Base-by-base conservation (phyloP, 2,113 vertebrate genomes). In the Callipepla californica region DNA sequence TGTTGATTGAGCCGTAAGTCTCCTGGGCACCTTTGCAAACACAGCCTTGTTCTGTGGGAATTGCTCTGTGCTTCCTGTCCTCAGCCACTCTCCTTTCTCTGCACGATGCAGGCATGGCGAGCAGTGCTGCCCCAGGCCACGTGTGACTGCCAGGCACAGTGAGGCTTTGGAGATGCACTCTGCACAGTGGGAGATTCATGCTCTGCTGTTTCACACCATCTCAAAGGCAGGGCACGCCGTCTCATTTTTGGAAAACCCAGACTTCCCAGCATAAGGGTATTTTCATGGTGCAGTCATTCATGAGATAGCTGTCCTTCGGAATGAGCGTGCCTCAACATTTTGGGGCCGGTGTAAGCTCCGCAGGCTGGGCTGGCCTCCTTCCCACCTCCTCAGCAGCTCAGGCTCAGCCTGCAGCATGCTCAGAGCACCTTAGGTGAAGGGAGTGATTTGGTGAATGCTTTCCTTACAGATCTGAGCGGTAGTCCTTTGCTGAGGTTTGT, bases 11-110 rank as follows among this genome's bases (percentile, higher is more conserved):
- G 92, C 85, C 0, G 1, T 44, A 83, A 74, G 48, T 96, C 87
- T 91, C 94, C 19, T 1, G 48, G 95, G 95, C 87, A 57, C 85
- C 73, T 95, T 50, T 38, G 73, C 93, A 95, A 95, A 94, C 4
- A 87, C 68, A 38, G 59, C 6, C 82, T 57, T 13, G 6, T 88
- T 91, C 44, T 0, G 0, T 2, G 48, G 87, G 94, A 93, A 78
- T 94, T 72, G 22, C 42, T 53, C 68, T 32, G 17, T 20, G 34
- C 38, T 87, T 28, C 59, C 15, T 44, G 57, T 26, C 5, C 91
- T 51, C 69, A 30, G 70, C 47, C 18, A 1, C 30, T 94, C 65
- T 30, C 79, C 79, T 22, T 8, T 67, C 44, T n/a, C 45, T 68
- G 1, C 53, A 2, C 6, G 13, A 2, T 2, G 6, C 20, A 34